Base-by-base conservation (phyloP, 2,797 vertebrate genomes). In the Gadopsis marmoratus region DNA sequence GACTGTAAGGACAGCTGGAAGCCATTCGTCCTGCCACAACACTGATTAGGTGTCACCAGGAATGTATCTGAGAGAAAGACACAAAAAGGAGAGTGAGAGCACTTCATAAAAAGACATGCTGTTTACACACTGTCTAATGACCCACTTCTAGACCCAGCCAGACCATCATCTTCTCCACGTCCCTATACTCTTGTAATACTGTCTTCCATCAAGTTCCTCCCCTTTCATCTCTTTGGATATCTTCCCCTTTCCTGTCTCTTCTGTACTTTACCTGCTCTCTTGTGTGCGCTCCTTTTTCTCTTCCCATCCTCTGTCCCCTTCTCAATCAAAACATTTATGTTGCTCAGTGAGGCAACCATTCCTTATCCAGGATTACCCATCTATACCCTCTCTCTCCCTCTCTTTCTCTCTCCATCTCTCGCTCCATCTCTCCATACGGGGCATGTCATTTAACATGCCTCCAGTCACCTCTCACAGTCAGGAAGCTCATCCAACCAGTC, bases 21-120 rank as follows among this genome's bases (percentile, higher is more conserved):
- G 93, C 93, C 88, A 94, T 95, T 86, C 67, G 92, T 96, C 94
- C 94, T 93, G 79, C 82, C 62, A 81, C 79, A 85, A 60, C 91
- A 68, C 88, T 93, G 93, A 94, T 92, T 91, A 94, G 91, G 88
- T 95, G 92, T 95, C 94, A 92, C 89, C 86, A 92, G 86, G 64
- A 91, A 87, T 76, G 72, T 73, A 74, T 88, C 86, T 90, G 70
- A 80, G 74, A 73, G 73, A 84, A 37, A 61, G 23, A 67, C 74
- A 84, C 68, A 78, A 71, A 88, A 85, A 82, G 26, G 79, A 72
- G 79, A 86, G 74, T 37, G 68, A 74, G 79, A 77, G 74, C 83
- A 75, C 78, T 85, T 87, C 73, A 90, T 84, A 81, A 85, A 88
- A 85, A 83, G 51, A 88, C 78, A 85, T 62, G 72, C 60, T 91